phyloP scores from a whole-genome alignment of 2,113 vertebrate species.

The Aix galericulata region DNA sequence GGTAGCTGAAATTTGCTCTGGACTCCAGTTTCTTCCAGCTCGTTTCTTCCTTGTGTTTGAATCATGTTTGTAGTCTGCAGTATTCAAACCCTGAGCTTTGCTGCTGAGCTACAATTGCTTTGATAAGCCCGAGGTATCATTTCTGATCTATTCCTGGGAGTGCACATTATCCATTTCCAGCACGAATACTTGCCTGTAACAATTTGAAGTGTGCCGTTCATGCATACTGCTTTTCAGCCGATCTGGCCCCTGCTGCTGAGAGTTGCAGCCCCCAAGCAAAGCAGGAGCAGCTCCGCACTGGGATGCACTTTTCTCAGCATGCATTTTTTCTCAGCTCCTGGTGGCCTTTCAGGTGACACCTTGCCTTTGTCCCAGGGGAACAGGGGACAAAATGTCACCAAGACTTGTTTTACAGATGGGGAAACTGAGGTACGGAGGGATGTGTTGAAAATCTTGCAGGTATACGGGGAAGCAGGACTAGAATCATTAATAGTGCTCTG shows the following conservation, averaged over 20 bases:
- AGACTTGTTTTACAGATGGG: background rate
- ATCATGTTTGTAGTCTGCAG: background rate
- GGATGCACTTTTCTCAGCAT: accelerated
- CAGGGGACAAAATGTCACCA: no score
- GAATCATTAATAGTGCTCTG: accelerated
- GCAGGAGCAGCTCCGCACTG: accelerated
- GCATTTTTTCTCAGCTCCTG: background rate
- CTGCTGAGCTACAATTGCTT: background rate
- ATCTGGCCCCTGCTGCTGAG: background rate
- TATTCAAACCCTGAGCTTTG: background rate
- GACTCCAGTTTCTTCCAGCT: background rate
- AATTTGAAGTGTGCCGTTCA: background rate
- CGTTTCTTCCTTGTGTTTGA: background rate
- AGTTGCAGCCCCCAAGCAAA: background rate
- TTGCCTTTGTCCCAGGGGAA: background rate
- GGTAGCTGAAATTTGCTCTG: background rate
- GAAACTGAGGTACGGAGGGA: background rate
- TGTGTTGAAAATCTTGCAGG: background rate
- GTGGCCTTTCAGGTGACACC: background rate
- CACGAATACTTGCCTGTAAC: background rate
- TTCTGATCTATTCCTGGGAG: background rate
- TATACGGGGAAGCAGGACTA: background rate
- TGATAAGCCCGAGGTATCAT: background rate
- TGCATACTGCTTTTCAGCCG: background rate
- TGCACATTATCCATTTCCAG: background rate